phyloP scores from a whole-genome alignment of 2,888 invertebrate species.

The Sminthurinus aureus region DNA sequence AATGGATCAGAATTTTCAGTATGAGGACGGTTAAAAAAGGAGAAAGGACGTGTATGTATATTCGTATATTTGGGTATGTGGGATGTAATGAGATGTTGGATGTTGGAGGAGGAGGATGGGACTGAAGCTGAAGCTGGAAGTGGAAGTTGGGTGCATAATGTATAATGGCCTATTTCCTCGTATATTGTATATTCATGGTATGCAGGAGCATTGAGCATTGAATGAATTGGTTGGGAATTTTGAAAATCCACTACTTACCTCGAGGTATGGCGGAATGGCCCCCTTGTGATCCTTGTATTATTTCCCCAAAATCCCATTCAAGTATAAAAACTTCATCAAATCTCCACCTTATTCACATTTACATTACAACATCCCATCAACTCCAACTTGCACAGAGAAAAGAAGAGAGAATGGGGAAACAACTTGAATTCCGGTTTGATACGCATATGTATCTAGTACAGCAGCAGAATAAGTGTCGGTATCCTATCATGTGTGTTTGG shows the following conservation, averaged over 20 bases:
- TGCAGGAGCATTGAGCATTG: too few relatives aligned
- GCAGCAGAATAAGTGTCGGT: not conserved
- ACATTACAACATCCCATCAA: slow-evolving; percentile 7
- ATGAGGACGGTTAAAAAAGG: not conserved
- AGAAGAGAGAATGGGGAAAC: slow-evolving; percentile 16
- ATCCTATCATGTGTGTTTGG: not conserved
- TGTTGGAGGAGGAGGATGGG: too few relatives aligned
- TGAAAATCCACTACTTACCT: slow-evolving; percentile 49
- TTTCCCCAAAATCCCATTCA: slow-evolving; percentile 50
- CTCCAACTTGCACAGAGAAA: too few relatives aligned
- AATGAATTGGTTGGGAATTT: slow-evolving; percentile 47
- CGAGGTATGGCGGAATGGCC: slow-evolving; percentile 45
- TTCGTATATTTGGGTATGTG: not conserved
- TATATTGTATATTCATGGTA: slow-evolving; percentile 26
- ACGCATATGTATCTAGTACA: not conserved
- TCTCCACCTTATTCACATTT: slow-evolving; percentile 43
- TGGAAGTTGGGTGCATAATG: slow-evolving; percentile 36
- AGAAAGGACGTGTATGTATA: not conserved
- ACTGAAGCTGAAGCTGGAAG: too few relatives aligned
- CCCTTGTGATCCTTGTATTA: slow-evolving; percentile 52
- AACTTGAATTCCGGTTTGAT: too few relatives aligned
- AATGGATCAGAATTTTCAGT: slow-evolving; percentile 7
- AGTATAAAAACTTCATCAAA: slow-evolving; percentile 51
- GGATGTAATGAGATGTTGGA: slow-evolving; percentile 10
- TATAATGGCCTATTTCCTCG: slow-evolving; percentile 43